Evolutionary conservation across 2,888 invertebrate genomes (phyloP).

Genomic region (Drosophila eohydei): DNA sequence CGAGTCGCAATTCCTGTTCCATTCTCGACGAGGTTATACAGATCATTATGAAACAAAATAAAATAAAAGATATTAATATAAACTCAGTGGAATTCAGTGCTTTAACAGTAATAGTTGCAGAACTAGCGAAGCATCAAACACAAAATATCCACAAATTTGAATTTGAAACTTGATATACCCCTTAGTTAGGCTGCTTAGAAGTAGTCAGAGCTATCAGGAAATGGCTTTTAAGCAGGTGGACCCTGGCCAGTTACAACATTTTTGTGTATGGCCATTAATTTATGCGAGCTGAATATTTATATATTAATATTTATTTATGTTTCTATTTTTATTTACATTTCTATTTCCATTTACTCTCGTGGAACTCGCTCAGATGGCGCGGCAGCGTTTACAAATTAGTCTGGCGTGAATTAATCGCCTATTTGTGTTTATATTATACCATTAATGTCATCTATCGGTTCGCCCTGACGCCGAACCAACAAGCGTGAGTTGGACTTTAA

Average conservation of each 20-base stretch:
- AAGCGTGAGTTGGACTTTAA: slow-evolving; percentile 87
- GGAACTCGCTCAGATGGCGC: slow-evolving; percentile 90
- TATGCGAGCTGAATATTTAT: not conserved
- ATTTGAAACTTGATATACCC: slow-evolving; percentile 31
- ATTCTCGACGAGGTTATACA: slow-evolving; percentile 42
- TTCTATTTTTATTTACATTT: not conserved
- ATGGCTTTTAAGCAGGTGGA: slow-evolving; percentile 4
- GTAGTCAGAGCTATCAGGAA: slow-evolving; percentile 30
- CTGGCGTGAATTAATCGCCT: slow-evolving; percentile 96
- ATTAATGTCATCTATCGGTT: slow-evolving; percentile 95
- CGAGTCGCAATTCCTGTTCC: slow-evolving; percentile 46
- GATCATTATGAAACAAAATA: slow-evolving; percentile 28
- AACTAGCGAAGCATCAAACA: slow-evolving; percentile 55
- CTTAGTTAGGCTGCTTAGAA: not conserved
- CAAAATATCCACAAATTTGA: slow-evolving; percentile 14
- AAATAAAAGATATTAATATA: slow-evolving; percentile 33
- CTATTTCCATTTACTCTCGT: not conserved
- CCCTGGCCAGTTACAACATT: slow-evolving; percentile 47
- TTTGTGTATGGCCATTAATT: slow-evolving; percentile 13
- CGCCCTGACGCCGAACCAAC: slow-evolving; percentile 91
- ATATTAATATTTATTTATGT: not conserved
- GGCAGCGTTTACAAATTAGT: slow-evolving; percentile 98
- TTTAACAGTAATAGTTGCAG: slow-evolving; percentile 32
- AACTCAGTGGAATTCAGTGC: slow-evolving; percentile 56
- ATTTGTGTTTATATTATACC: slow-evolving; percentile 93